These are phyloP conservation scores for Trissolcus basalis DNA, from an alignment of 1,140 invertebrate species.

Conservation along the genomic window DNA sequence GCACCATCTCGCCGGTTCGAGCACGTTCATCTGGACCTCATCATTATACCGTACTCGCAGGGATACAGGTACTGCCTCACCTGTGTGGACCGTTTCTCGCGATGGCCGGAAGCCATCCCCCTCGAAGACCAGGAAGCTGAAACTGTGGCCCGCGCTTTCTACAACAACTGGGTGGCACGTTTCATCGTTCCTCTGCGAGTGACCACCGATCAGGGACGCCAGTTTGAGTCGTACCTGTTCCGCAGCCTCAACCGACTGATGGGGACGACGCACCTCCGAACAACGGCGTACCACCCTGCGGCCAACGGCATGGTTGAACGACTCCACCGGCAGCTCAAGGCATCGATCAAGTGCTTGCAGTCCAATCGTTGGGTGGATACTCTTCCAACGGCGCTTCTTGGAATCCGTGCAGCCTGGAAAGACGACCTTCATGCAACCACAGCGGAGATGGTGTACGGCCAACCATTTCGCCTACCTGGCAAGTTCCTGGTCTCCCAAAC, in stretches of 20 bases:
- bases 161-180: conserved; percentile 34
- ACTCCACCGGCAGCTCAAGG: conserved; percentile 16
- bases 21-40: conserved; percentile 34
- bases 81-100: conserved; percentile 52
- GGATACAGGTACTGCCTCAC: conserved; percentile 58
- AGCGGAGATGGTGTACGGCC: conserved; percentile 12
- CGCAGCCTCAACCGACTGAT: not conserved
- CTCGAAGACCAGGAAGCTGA: conserved; percentile 55
- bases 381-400: conserved; percentile 5
- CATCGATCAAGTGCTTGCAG: conserved; percentile 4
- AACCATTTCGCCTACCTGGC: not conserved
- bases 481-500: conserved; percentile 1
- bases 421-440: conserved; percentile 2
- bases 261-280: conserved; percentile 6
- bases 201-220: conserved; percentile 23
- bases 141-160: conserved; percentile 49
- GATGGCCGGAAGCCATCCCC: conserved; percentile 61
- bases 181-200: conserved; percentile 8
- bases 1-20: conserved; percentile 17
- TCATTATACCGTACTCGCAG: conserved; percentile 14
- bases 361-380: not conserved
- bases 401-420: conserved; percentile 17
- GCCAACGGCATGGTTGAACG: conserved; percentile 28
- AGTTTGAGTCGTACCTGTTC: conserved; percentile 28
- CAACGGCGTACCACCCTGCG: conserved; percentile 21